These are phyloP conservation scores for Pipistrellus pipistrellus DNA, from an alignment of 2,797 vertebrate genomes.

Conservation along the genomic window DNA sequence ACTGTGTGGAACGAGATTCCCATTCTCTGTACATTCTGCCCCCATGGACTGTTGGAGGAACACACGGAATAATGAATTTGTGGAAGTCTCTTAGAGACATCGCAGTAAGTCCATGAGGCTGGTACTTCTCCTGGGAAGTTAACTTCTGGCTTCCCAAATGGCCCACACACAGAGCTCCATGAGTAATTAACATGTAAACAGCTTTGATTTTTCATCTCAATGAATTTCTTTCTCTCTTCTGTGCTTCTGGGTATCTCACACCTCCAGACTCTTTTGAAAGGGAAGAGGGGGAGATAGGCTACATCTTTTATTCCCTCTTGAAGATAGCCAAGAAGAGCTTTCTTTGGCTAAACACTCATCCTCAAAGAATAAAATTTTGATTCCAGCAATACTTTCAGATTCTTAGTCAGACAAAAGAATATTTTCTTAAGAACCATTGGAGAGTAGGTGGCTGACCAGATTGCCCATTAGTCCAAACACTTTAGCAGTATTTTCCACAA, in stretches of 20 bases:
- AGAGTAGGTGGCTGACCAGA: not conserved
- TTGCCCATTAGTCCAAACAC: not conserved
- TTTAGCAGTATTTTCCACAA: not conserved
- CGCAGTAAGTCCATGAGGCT: slow-evolving; percentile 46
- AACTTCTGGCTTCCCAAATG: slow-evolving; percentile 38
- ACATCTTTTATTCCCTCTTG: not conserved
- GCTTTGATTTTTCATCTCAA: slow-evolving; percentile 66
- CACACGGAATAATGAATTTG: slow-evolving; percentile 21
- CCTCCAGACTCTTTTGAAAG: not conserved
- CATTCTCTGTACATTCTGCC: not conserved
- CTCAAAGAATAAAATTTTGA: not conserved
- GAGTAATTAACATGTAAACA: slow-evolving; percentile 61
- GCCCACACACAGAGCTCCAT: not conserved
- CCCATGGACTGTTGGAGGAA: slow-evolving; percentile 31
- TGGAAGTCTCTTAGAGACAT: not conserved
- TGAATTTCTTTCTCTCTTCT: not conserved
- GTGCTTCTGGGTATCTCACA: not conserved
- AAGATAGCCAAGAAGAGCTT: not conserved
- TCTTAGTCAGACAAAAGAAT: not conserved
- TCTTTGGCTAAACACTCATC: not conserved
- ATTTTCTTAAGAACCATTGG: not conserved
- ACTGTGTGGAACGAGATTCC: not conserved
- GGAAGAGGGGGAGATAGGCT: not conserved
- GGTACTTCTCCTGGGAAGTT: slow-evolving; percentile 67
- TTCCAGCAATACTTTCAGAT: not conserved